Evolutionary conservation across 2,797 vertebrate genomes (phyloP), one percentile per base, ranked within the genome.

Genomic region (Siniperca scherzeri): DNA sequence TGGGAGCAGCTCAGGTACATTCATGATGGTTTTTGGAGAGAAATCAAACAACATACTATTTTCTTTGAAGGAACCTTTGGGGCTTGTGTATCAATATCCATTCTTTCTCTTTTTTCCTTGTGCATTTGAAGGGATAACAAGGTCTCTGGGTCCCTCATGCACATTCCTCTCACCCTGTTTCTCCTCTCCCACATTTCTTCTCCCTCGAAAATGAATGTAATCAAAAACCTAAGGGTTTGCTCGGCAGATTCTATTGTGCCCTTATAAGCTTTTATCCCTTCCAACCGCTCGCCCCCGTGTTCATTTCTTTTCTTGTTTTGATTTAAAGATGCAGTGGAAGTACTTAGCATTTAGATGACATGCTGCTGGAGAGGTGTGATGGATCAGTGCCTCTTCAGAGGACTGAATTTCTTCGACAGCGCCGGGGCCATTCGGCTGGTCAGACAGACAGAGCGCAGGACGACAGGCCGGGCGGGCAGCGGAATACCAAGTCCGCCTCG

Each of bases 291-390:
- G 16, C 80, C 82, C 30, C 10, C 64, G n/a, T 65, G 83, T 88
- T 92, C 87, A 89, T 91, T 92, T 89, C 85, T 88, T 88, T 91
- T 90, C 90, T 94, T 93, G 94, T 95, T 96, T 95, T 94, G 93
- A 95, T 96, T 96, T 95, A 95, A 95, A 95, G 93, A 95, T 95
- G 94, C 92, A 78, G 91, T 94, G 88, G 89, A 93, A 94, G 94
- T 95, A 94, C 92, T 96, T 96, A 96, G 96, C 95, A 96, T 96
- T 96, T 96, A 96, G 96, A 96, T 96, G 95, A 95, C 95, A 96
- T 95, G 93, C 94, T 96, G 92, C 87, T 77, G 87, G 88, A 94
- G 93, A 93, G 93, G 88, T 93, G 93, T 92, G 93, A 94, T 95
- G 92, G 93, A 95, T 95, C 95, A 94, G 94, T 77, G 76, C 85